A percentile compares a stretch with the other conserved stretches of the same genome.
These are phyloP conservation scores for Agrochola macilenta DNA, from an alignment of 2,888 invertebrate genomes.

Conservation along the genomic window DNA sequence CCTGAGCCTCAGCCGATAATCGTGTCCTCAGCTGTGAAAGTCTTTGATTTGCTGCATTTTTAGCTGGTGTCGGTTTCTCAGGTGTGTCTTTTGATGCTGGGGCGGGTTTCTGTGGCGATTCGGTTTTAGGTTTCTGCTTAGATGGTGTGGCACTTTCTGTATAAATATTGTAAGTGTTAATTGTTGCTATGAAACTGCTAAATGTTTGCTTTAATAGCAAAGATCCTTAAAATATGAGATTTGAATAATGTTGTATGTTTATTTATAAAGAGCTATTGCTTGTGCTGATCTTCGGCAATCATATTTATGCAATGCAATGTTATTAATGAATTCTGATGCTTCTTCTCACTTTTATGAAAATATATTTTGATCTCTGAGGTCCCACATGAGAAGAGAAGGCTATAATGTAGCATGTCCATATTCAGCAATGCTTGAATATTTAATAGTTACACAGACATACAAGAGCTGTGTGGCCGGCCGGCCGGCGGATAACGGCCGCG, in stretches of 20 bases:
- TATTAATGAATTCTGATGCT: not conserved
- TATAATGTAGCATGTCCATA: too few species aligned
- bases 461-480: too few species aligned
- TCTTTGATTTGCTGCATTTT: slow-evolving; percentile 80
- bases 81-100: slow-evolving; percentile 42
- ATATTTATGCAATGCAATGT: not conserved
- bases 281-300: not conserved
- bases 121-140: slow-evolving; percentile 62
- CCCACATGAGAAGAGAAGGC: too few species aligned
- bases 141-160: slow-evolving; percentile 67
- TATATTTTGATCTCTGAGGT: not conserved
- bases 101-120: slow-evolving; percentile 58
- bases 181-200: not conserved
- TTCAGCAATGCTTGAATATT: not conserved
- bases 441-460: not conserved
- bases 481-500: too few species aligned
- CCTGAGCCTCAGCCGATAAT: slow-evolving; percentile 74
- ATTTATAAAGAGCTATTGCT: not conserved
- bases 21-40: slow-evolving; percentile 77
- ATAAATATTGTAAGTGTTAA: slow-evolving; percentile 7
- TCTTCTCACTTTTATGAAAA: not conserved
- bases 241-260: not conserved
- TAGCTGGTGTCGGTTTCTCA: slow-evolving; percentile 67
- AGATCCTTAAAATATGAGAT: not conserved
- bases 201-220: not conserved